Evolutionary conservation across 2,113 vertebrate genomes (phyloP).

Genomic region (Empidonax alnorum): DNA sequence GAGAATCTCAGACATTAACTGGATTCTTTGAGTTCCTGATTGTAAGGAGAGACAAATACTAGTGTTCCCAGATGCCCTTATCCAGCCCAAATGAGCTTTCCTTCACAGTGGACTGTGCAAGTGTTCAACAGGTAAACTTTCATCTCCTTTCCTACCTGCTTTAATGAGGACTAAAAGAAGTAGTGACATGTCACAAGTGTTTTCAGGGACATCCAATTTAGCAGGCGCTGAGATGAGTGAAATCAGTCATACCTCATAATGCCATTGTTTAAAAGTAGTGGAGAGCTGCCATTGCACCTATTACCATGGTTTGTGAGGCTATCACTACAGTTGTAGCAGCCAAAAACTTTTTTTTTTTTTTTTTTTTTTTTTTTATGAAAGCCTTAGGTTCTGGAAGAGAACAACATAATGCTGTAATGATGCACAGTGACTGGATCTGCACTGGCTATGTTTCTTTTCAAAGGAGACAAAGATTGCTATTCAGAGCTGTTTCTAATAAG

Average conservation of each 20-base stretch:
- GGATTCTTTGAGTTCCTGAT: neutral
- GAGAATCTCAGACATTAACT: neutral
- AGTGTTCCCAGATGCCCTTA: neutral
- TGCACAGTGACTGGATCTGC: neutral
- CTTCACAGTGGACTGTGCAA: neutral
- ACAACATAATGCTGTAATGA: neutral
- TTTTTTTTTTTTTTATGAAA: neutral
- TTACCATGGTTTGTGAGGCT: neutral
- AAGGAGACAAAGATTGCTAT: neutral
- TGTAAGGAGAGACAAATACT: neutral
- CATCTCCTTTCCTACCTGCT: neutral
- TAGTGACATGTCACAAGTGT: neutral
- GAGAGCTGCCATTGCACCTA: neutral
- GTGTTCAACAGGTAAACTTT: neutral
- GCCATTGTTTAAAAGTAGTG: neutral
- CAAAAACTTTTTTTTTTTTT: neutral
- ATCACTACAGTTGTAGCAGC: neutral
- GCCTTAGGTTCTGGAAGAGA: neutral
- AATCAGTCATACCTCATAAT: neutral
- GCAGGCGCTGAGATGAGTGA: neutral
- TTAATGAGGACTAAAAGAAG: neutral
- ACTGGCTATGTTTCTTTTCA: neutral
- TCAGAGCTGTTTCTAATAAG: slow-evolving; percentile 3
- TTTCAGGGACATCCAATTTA: neutral
- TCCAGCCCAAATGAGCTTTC: neutral